Evolutionary conservation across 2,888 invertebrate genomes (phyloP).

Genomic region (Pyrrhia umbra): DNA sequence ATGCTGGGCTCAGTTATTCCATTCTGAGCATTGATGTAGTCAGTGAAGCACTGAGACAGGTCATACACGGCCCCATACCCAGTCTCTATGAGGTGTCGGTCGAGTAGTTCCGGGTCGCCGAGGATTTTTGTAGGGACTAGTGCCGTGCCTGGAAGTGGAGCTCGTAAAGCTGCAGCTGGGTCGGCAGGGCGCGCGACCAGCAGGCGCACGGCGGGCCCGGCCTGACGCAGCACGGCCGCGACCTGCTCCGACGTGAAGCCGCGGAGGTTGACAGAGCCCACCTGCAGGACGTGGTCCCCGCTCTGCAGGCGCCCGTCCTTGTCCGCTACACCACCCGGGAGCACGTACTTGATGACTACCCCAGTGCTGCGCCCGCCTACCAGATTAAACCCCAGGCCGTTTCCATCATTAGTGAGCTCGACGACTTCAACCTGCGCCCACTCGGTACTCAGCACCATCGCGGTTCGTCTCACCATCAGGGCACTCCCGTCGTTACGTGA

Average conservation of each 20-base stretch:
- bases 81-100: conserved; percentile 95
- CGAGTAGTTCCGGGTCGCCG: conserved; percentile 97
- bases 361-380: conserved; percentile 99
- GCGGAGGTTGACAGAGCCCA: conserved; percentile 97
- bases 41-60: conserved; percentile 82
- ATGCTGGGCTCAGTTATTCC: conserved; percentile 74
- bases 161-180: conserved; percentile 94
- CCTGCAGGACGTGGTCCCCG: conserved; percentile 99
- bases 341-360: conserved; percentile 99
- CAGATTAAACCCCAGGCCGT: conserved; percentile 99
- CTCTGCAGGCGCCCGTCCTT: conserved; percentile 98
- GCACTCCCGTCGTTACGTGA: conserved; percentile 86
- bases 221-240: conserved; percentile 92
- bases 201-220: conserved; percentile 95
- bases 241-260: conserved; percentile 99
- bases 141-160: conserved; percentile 95
- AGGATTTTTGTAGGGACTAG: conserved; percentile 98
- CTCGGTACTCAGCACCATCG: conserved; percentile 98
- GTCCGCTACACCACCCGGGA: conserved; percentile 99
- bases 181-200: conserved; percentile 98
- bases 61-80: conserved; percentile 92
- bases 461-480: conserved; percentile 86
- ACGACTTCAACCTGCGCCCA: conserved; percentile 99
- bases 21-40: conserved; percentile 82
- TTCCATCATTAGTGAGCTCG: conserved; percentile 99